Conservation (phyloP, 2,888 invertebrate species). For the Phlogophora meticulosa region DNA sequence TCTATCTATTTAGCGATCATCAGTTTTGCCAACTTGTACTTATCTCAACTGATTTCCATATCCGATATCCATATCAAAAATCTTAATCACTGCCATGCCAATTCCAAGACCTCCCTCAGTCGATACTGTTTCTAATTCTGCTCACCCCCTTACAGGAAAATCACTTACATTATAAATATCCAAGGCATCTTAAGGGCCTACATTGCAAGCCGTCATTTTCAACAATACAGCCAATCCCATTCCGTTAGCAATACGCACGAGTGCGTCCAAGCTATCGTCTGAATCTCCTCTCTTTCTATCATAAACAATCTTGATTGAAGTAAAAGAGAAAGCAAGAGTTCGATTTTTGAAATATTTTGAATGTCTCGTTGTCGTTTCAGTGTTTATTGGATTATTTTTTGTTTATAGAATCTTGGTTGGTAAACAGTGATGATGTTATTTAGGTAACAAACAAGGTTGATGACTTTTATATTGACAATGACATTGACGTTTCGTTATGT, state of each 20-base stretch:
- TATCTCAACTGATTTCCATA: neutral
- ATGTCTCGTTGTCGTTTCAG: conserved; percentile 61
- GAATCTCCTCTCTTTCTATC: conserved; percentile 55
- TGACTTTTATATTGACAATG: conserved; percentile 46
- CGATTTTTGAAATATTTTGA: conserved; percentile 65
- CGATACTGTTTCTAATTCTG: conserved; percentile 27
- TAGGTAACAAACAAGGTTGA: conserved; percentile 53
- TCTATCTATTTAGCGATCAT: neutral
- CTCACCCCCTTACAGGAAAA: conserved; percentile 50
- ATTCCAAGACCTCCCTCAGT: conserved; percentile 5
- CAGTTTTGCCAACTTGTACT: neutral
- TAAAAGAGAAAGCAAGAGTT: conserved; percentile 48
- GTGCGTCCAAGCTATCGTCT: conserved; percentile 59
- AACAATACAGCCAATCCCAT: conserved; percentile 67
- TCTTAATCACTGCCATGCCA: neutral
- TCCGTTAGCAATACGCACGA: conserved; percentile 77
- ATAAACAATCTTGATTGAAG: conserved; percentile 1
- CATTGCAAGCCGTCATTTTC: conserved; percentile 58
- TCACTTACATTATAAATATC: conserved; percentile 60
- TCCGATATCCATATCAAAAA: neutral
- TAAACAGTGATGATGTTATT: conserved; percentile 61
- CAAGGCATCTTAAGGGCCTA: conserved; percentile 57
- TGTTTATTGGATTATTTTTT: conserved; percentile 65
- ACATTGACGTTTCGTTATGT: conserved; percentile 53
- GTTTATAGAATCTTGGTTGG: conserved; percentile 50